Percentiles rank a stretch among this genome's conserved stretches.
These are phyloP conservation scores for Pachydiplax longipennis DNA, from an alignment of 2,888 invertebrate species.

Conservation along the genomic window DNA sequence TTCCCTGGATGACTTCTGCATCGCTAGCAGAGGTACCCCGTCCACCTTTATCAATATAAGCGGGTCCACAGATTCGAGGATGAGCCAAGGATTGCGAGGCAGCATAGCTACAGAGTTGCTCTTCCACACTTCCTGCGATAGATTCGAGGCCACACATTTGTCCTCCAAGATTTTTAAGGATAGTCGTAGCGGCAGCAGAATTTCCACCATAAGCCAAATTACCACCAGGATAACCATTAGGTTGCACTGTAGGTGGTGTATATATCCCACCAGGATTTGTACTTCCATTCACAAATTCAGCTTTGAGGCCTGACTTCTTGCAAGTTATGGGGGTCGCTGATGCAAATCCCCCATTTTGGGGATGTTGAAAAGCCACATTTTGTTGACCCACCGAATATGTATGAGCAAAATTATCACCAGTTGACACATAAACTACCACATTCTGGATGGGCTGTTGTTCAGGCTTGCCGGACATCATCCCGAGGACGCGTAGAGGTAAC, in stretches of 20 bases:
- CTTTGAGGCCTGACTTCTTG: constrained; percentile 36
- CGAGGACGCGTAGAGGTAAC: constrained; percentile 57
- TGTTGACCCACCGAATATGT: constrained; percentile 62
- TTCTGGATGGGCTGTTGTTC: constrained; percentile 70
- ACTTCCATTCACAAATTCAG: constrained; percentile 41
- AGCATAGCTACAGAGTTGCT: constrained; percentile 3
- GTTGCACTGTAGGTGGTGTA: constrained; percentile 52
- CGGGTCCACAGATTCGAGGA: background rate
- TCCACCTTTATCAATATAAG: background rate
- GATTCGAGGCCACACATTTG: constrained; percentile 21
- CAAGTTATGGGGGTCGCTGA: constrained; percentile 42
- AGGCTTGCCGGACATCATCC: constrained; percentile 80
- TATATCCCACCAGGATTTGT: constrained; percentile 61
- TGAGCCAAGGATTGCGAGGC: background rate
- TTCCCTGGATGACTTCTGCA: constrained; percentile 33
- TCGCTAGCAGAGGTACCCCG: background rate
- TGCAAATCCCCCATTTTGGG: constrained; percentile 42
- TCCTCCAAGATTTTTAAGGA: constrained; percentile 17
- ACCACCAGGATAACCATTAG: constrained; percentile 49
- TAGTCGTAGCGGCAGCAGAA: background rate
- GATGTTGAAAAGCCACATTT: constrained; percentile 56
- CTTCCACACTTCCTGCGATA: background rate
- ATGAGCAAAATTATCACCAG: constrained; percentile 63
- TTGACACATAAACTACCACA: constrained; percentile 67
- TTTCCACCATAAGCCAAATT: background rate